phyloP scores from a whole-genome alignment of 1,140 invertebrate species.

The Cotesia typhae region DNA sequence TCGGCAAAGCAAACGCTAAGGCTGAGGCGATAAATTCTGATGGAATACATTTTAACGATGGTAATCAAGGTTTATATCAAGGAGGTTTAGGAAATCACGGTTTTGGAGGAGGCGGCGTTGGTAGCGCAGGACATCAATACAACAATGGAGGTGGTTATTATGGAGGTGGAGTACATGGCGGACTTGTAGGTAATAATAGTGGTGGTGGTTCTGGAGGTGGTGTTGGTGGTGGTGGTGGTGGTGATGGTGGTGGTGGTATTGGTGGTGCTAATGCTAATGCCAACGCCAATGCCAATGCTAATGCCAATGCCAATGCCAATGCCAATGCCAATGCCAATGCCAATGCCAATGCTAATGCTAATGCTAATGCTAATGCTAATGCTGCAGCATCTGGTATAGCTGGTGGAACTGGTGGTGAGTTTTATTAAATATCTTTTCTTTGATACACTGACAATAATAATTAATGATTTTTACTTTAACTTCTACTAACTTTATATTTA shows the following conservation, averaged over 20 bases:
- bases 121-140: background rate
- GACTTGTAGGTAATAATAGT: background rate
- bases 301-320: conserved; percentile 16
- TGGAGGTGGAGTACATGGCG: background rate
- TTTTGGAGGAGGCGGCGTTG: background rate
- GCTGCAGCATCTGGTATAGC: too few species aligned
- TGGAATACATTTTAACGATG: background rate
- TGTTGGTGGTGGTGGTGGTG: background rate
- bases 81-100: background rate
- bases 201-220: background rate
- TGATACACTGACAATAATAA: too few species aligned
- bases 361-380: too few species aligned
- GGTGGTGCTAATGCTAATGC: conserved; percentile 31
- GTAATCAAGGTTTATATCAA: background rate
- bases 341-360: too few species aligned
- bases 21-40: background rate
- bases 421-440: too few species aligned
- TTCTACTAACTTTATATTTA: too few species aligned
- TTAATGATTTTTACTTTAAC: too few species aligned
- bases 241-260: background rate
- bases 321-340: background rate
- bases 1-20: conserved; percentile 15
- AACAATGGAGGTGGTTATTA: background rate
- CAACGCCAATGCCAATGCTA: conserved; percentile 25
- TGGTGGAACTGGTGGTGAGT: too few species aligned